phyloP scores from a whole-genome alignment of 2,888 invertebrate genomes.

The Coenonympha glycerion region DNA sequence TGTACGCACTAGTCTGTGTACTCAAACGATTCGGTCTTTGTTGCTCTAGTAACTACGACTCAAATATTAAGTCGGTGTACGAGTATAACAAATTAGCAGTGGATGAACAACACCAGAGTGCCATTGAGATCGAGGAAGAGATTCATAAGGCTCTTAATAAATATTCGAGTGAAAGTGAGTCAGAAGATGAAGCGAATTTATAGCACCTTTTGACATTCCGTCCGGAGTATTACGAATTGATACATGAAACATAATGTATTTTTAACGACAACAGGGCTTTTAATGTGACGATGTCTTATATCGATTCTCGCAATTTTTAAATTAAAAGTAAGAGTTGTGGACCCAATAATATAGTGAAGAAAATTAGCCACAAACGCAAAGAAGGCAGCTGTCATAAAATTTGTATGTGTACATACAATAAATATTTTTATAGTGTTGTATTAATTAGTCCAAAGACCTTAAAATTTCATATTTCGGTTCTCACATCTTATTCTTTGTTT shows the following conservation, averaged over 20 bases:
- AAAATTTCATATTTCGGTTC: constrained; percentile 20
- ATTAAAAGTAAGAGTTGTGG: background rate
- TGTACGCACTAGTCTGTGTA: constrained; percentile 47
- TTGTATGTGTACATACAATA: constrained; percentile 21
- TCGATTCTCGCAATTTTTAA: constrained; percentile 46
- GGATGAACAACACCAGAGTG: constrained; percentile 59
- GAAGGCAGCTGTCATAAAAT: background rate
- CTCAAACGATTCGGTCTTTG: constrained; percentile 40
- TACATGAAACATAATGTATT: constrained; percentile 36
- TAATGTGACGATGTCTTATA: constrained; percentile 55
- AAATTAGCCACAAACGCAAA: background rate
- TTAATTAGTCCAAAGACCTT: constrained; percentile 37
- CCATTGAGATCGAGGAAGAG: constrained; percentile 61
- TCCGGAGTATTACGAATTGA: constrained; percentile 48
- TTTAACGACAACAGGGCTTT: constrained; percentile 45
- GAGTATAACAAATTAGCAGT: constrained; percentile 54
- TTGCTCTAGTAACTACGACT: constrained; percentile 47
- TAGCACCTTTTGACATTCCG: constrained; percentile 50
- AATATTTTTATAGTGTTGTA: constrained; percentile 23
- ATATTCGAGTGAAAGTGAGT: constrained; percentile 59
- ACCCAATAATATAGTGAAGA: background rate
- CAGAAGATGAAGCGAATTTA: constrained; percentile 63
- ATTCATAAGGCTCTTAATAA: constrained; percentile 56
- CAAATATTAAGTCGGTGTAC: constrained; percentile 50
- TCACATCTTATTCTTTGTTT: constrained; percentile 14